Evolutionary conservation across 2,888 invertebrate genomes (phyloP).

Genomic region (Strigamia crassipes): DNA sequence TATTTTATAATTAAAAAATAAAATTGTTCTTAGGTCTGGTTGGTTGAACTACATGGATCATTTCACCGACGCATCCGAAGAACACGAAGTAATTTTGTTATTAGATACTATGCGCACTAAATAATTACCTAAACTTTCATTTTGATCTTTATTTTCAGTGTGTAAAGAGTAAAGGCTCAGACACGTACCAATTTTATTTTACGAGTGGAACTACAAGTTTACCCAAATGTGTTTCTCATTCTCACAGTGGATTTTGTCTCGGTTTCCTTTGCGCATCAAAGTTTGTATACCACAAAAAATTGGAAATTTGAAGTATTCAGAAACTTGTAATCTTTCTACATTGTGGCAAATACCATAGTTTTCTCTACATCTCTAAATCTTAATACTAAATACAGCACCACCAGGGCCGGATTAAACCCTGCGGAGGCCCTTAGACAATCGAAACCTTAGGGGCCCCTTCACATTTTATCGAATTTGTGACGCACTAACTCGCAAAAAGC

Average conservation of each 20-base stretch:
- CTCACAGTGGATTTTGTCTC: slow-evolving; percentile 60
- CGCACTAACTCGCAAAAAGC: too few relatives aligned
- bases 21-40: background rate
- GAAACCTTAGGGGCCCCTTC: too few relatives aligned
- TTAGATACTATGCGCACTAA: too few relatives aligned
- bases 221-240: slow-evolving; percentile 62
- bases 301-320: background rate
- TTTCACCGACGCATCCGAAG: background rate
- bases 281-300: background rate
- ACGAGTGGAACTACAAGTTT: slow-evolving; percentile 62
- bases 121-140: too few relatives aligned
- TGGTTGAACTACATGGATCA: background rate
- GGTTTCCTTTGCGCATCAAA: slow-evolving; percentile 53
- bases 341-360: too few relatives aligned
- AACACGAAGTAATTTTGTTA: background rate
- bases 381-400: too few relatives aligned
- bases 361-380: too few relatives aligned
- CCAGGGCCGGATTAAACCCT: too few relatives aligned
- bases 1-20: background rate
- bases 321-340: too few relatives aligned
- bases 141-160: background rate
- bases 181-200: slow-evolving; percentile 60
- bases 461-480: too few relatives aligned
- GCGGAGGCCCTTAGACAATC: too few relatives aligned
- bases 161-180: slow-evolving; percentile 52